Evolutionary conservation across 2,113 vertebrate genomes (phyloP).

Genomic region (Trogon surrucura): DNA sequence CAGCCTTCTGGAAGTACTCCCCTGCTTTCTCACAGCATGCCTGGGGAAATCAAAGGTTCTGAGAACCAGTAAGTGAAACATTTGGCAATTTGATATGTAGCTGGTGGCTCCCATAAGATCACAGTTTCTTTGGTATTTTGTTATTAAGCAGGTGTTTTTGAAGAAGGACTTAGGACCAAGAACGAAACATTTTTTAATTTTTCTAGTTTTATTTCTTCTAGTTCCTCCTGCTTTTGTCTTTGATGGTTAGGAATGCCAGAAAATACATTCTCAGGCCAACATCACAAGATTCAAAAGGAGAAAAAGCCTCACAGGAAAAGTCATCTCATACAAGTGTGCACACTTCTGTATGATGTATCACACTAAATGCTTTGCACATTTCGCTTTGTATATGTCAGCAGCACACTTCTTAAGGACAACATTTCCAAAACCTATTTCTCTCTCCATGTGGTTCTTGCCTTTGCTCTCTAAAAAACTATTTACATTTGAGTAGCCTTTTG

Average conservation of each 20-base stretch:
- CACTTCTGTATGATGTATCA: not conserved
- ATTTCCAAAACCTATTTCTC: not conserved
- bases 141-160: not conserved
- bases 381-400: not conserved
- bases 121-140: not conserved
- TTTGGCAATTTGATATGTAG: not conserved
- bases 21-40: not conserved
- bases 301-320: not conserved
- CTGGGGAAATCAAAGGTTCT: conserved; percentile 21
- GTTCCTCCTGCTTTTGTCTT: not conserved
- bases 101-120: not conserved
- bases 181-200: not conserved
- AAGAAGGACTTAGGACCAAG: not conserved
- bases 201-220: not conserved
- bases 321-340: not conserved
- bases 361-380: not conserved
- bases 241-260: not conserved
- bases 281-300: not conserved
- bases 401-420: not conserved
- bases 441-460: not conserved
- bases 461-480: not conserved
- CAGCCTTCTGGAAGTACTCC: not conserved
- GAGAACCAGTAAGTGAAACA: not conserved
- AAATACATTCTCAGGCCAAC: not conserved
- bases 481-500: not conserved